These are phyloP conservation scores for Alfaro cultratus DNA, from an alignment of 2,797 vertebrate genomes.

Conservation along the genomic window DNA sequence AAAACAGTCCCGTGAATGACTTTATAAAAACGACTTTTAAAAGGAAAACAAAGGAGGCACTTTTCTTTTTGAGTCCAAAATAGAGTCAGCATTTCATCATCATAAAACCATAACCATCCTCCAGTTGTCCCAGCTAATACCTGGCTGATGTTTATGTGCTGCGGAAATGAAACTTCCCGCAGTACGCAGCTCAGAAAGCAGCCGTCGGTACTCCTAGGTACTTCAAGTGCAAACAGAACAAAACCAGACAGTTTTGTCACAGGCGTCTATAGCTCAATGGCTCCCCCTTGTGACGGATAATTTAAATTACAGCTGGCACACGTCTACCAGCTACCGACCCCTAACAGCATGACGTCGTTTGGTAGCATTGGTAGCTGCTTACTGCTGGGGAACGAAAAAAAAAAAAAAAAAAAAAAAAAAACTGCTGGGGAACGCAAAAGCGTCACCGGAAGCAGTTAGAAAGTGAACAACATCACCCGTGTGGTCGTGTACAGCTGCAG, in stretches of 20 bases:
- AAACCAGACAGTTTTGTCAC: conserved; percentile 66
- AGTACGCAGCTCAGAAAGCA: conserved; percentile 91
- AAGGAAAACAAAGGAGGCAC: conserved; percentile 89
- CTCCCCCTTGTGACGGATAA: conserved; percentile 43
- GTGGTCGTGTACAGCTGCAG: conserved; percentile 25
- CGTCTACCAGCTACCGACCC: neutral
- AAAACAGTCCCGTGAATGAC: conserved; percentile 70
- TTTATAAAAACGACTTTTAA: conserved; percentile 48
- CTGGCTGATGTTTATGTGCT: conserved; percentile 86
- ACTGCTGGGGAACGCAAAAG: neutral
- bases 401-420: too few species aligned
- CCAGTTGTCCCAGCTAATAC: conserved; percentile 78
- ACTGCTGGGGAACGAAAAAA: neutral
- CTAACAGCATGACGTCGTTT: conserved; percentile 5
- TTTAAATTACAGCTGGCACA: conserved; percentile 15
- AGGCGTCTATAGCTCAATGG: conserved; percentile 57
- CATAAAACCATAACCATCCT: conserved; percentile 77
- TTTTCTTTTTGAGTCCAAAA: conserved; percentile 81
- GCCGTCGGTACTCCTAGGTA: conserved; percentile 78
- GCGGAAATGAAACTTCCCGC: conserved; percentile 85
- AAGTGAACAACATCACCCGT: conserved; percentile 37
- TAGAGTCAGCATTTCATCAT: conserved; percentile 84
- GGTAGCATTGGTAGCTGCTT: neutral
- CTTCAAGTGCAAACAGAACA: conserved; percentile 86
- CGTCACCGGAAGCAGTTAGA: conserved; percentile 56